phyloP scores from a whole-genome alignment of 2,113 vertebrate genomes.

The Mus spicilegus region DNA sequence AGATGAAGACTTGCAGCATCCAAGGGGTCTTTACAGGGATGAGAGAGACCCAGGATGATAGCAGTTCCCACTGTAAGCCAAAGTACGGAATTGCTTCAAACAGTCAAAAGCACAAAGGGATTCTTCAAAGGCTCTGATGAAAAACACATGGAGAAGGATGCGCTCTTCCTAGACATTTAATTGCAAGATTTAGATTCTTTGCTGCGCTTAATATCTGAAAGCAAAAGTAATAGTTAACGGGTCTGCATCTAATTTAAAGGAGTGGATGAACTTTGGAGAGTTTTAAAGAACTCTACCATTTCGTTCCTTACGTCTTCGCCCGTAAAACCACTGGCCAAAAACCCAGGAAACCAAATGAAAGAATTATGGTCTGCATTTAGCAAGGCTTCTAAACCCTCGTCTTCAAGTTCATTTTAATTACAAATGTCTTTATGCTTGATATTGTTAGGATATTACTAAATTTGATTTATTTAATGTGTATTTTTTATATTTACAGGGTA shows the following conservation, averaged over 20 bases:
- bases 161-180: slow-evolving; percentile 49
- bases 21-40: not conserved
- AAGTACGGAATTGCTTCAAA: not conserved
- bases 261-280: slow-evolving; percentile 36
- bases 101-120: not conserved
- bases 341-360: slow-evolving; percentile 55
- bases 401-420: slow-evolving; percentile 71
- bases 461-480: slow-evolving; percentile 72
- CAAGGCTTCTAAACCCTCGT: slow-evolving; percentile 42
- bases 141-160: slow-evolving; percentile 28
- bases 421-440: slow-evolving; percentile 70
- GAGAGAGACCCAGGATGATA: not conserved
- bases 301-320: slow-evolving; percentile 41
- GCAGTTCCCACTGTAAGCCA: not conserved
- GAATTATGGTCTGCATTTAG: slow-evolving; percentile 54
- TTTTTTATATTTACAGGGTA: slow-evolving; percentile 68
- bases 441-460: slow-evolving; percentile 67
- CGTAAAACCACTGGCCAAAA: slow-evolving; percentile 60
- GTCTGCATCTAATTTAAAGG: slow-evolving; percentile 67
- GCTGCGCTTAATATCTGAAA: slow-evolving; percentile 64
- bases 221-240: slow-evolving; percentile 55
- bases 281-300: slow-evolving; percentile 55
- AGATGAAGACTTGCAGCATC: not conserved
- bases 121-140: slow-evolving; percentile 54
- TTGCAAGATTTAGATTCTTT: slow-evolving; percentile 55